phyloP scores from a whole-genome alignment of 2,113 vertebrate species.

The Paradoxurus hermaphroditus region DNA sequence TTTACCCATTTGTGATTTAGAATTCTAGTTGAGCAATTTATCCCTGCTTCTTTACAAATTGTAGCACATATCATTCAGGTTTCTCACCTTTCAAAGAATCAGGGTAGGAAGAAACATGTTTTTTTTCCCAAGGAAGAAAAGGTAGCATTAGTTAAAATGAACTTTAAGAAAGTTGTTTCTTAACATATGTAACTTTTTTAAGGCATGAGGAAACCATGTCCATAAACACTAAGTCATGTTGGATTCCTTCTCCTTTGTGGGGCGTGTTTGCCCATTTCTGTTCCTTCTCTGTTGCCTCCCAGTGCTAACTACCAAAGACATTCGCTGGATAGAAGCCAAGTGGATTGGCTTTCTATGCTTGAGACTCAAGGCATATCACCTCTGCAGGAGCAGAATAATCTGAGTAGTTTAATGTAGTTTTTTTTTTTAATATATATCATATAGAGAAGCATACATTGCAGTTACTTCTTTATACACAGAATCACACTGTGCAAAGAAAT shows the following conservation, averaged over 20 bases:
- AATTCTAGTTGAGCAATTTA: neutral
- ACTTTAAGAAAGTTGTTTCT: constrained; percentile 38
- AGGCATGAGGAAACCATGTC: neutral
- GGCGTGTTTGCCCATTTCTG: neutral
- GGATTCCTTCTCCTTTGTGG: neutral
- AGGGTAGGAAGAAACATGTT: neutral
- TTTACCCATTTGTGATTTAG: neutral
- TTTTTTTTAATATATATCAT: neutral
- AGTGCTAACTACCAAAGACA: neutral
- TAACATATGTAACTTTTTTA: neutral
- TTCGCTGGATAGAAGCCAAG: neutral
- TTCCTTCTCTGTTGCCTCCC: neutral
- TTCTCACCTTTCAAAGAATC: neutral
- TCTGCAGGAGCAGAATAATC: neutral
- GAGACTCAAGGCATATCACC: neutral
- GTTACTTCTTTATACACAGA: neutral
- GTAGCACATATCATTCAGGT: neutral
- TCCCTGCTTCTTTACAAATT: neutral
- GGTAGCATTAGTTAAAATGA: neutral
- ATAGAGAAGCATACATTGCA: neutral
- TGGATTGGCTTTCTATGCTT: neutral
- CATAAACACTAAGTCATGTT: neutral
- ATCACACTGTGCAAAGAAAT: neutral
- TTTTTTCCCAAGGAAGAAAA: neutral
- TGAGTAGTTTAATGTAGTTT: neutral